These are phyloP conservation scores for Saguinus midas DNA, from an alignment of 2,113 vertebrate genomes.

Conservation along the genomic window DNA sequence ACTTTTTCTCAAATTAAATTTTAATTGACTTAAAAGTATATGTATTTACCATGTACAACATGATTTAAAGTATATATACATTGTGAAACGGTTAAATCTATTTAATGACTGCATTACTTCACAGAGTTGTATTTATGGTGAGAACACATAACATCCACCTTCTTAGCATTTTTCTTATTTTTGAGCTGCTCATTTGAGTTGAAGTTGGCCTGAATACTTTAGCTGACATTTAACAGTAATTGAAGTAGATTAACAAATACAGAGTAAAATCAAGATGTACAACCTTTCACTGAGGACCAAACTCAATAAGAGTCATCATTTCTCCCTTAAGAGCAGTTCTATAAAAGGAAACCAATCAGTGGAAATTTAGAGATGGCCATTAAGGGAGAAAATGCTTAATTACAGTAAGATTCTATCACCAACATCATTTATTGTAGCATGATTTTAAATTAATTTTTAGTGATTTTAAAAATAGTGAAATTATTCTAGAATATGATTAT, in stretches of 20 bases:
- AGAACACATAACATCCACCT: not conserved
- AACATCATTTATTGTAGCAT: not conserved
- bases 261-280: conserved; percentile 30
- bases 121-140: not conserved
- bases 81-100: not conserved
- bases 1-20: not conserved
- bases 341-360: not conserved
- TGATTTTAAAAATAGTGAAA: not conserved
- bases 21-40: not conserved
- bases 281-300: not conserved
- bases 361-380: not conserved
- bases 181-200: conserved; percentile 4
- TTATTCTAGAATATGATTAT: not conserved
- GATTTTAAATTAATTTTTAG: not conserved
- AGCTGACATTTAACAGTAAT: conserved; percentile 8
- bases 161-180: not conserved
- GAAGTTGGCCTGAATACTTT: not conserved
- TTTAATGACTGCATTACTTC: not conserved
- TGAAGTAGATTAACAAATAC: conserved; percentile 41
- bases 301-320: not conserved
- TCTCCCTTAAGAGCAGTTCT: not conserved
- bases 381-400: not conserved
- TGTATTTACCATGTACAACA: not conserved
- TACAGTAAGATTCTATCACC: not conserved
- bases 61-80: not conserved